A percentile compares a stretch with the other conserved stretches of the same genome.
Evolutionary conservation across 2,888 invertebrate genomes (phyloP).

Genomic region (Ectemnius continuus): DNA sequence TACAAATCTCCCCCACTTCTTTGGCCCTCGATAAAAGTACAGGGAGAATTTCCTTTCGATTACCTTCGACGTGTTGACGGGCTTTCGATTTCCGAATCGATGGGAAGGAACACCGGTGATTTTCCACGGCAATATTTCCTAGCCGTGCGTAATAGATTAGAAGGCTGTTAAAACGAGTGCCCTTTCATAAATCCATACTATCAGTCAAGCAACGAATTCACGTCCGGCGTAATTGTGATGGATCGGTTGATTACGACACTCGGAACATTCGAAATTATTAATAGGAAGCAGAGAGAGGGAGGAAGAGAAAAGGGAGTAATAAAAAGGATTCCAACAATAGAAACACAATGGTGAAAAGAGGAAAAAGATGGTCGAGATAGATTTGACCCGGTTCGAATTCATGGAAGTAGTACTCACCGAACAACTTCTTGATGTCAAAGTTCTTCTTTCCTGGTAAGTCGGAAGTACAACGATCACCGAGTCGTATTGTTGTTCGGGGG

Average conservation of each 20-base stretch:
- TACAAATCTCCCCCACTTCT: too few species aligned
- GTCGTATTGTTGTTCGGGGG: conserved; percentile 26
- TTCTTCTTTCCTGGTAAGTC: conserved; percentile 32
- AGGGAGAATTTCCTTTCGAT: too few species aligned
- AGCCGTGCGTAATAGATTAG: background rate
- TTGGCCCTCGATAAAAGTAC: too few species aligned
- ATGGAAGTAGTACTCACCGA: too few species aligned
- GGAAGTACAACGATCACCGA: conserved; percentile 2
- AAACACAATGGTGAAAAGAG: background rate
- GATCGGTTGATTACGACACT: conserved; percentile 1
- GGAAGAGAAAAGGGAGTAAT: background rate
- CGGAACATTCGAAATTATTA: too few species aligned
- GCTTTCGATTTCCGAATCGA: too few species aligned
- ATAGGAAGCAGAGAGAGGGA: too few species aligned
- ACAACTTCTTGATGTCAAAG: conserved; percentile 1
- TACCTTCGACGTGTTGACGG: too few species aligned
- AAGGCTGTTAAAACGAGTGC: background rate
- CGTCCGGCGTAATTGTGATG: background rate
- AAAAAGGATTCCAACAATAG: background rate
- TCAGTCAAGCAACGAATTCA: background rate
- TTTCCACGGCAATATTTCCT: too few species aligned
- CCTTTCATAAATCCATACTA: background rate
- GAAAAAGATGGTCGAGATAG: background rate
- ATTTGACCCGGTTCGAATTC: too few species aligned
- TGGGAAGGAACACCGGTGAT: too few species aligned